phyloP scores from a whole-genome alignment of 2,888 invertebrate genomes.

The Pomacea canaliculata region DNA sequence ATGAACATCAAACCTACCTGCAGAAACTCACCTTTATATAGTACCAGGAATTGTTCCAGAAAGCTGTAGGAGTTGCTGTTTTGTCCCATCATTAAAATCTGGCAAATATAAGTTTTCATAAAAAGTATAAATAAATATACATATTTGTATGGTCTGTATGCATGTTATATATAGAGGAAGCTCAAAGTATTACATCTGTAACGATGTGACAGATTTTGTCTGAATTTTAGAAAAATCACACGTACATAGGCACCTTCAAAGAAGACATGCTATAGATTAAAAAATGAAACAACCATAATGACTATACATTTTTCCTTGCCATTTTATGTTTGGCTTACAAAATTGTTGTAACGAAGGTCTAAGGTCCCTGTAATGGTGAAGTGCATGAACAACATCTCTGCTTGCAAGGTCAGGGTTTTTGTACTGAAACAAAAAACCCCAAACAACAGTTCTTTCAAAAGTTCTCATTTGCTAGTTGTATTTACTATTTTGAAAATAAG shows the following conservation, averaged over 20 bases:
- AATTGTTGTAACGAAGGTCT: conserved; percentile 78
- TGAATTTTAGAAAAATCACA: too few relatives aligned
- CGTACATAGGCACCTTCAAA: too few relatives aligned
- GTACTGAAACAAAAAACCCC: conserved; percentile 73
- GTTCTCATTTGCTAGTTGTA: too few relatives aligned
- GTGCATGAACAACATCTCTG: conserved; percentile 78
- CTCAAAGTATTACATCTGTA: too few relatives aligned
- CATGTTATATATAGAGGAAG: neutral
- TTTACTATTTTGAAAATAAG: too few relatives aligned
- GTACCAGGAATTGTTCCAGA: conserved; percentile 94
- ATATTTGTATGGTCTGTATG: neutral
- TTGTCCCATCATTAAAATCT: conserved; percentile 90
- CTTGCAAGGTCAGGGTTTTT: conserved; percentile 78
- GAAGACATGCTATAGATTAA: too few relatives aligned
- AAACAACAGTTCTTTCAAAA: too few relatives aligned
- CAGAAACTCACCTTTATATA: conserved; percentile 80
- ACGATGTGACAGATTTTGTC: too few relatives aligned
- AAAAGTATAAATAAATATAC: too few relatives aligned
- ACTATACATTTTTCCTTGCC: too few relatives aligned
- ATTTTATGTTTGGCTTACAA: conserved; percentile 71
- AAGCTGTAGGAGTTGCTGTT: conserved; percentile 85
- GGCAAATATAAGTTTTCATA: conserved; percentile 10
- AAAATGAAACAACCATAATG: too few relatives aligned
- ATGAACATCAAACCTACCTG: neutral
- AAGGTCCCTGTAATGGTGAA: conserved; percentile 78